Conservation (phyloP, 2,888 invertebrate genomes). For the Agriopis marginaria region DNA sequence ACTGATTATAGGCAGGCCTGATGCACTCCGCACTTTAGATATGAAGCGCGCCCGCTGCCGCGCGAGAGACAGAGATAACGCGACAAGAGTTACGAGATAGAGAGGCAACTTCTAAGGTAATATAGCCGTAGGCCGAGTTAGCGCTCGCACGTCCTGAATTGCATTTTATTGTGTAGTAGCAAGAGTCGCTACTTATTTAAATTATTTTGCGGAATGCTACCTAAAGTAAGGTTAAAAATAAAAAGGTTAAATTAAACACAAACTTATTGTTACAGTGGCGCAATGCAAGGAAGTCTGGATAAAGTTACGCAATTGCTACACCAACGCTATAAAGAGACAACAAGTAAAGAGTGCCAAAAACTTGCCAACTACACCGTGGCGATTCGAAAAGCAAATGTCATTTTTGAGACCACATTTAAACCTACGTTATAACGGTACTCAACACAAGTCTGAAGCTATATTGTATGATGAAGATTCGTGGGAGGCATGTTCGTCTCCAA, state of each 20-base stretch:
- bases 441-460: not conserved
- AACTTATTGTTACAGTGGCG: slow-evolving; percentile 20
- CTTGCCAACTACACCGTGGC: slow-evolving; percentile 20
- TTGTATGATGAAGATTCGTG: slow-evolving; percentile 7
- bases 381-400: slow-evolving; percentile 25
- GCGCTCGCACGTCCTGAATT: too few relatives aligned
- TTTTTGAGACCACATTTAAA: slow-evolving; percentile 23
- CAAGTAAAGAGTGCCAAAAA: not conserved
- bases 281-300: slow-evolving; percentile 32
- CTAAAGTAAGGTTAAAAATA: too few relatives aligned
- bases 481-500: not conserved
- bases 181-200: too few relatives aligned
- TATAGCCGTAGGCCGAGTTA: too few relatives aligned
- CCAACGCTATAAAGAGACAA: slow-evolving; percentile 24
- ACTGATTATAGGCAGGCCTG: too few relatives aligned
- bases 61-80: too few relatives aligned
- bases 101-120: too few relatives aligned
- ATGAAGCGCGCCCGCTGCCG: too few relatives aligned
- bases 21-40: too few relatives aligned
- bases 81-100: too few relatives aligned
- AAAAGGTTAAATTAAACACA: not conserved
- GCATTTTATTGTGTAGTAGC: too few relatives aligned
- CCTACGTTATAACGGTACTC: slow-evolving; percentile 1
- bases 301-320: slow-evolving; percentile 30
- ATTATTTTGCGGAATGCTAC: too few relatives aligned